Percentiles rank a stretch among this genome's conserved stretches.
phyloP scores from a whole-genome alignment of 2,113 vertebrate genomes.

The Caranx ignobilis region DNA sequence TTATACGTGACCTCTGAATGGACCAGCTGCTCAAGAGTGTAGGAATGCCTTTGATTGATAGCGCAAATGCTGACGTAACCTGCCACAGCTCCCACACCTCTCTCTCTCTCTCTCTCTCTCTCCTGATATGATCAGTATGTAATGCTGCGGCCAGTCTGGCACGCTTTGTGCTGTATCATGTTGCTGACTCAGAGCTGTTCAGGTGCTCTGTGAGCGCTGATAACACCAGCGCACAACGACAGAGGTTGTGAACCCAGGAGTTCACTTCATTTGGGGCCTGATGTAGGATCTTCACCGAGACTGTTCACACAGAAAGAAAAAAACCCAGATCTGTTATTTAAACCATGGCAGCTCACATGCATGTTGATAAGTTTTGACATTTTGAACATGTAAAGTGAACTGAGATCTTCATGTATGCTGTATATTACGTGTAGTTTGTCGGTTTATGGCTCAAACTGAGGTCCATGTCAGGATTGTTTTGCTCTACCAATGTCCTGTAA shows the following conservation, averaged over 20 bases:
- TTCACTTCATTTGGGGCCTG: conserved; percentile 55
- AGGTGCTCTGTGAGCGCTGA: conserved; percentile 55
- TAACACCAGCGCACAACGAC: conserved; percentile 58
- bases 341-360: conserved; percentile 7
- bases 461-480: conserved; percentile 11
- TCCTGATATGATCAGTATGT: conserved; percentile 74
- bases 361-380: neutral
- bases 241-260: conserved; percentile 43
- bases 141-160: conserved; percentile 59
- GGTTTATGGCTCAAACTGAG: neutral
- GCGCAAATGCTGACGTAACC: conserved; percentile 70
- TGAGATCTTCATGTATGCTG: neutral
- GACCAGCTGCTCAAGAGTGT: conserved; percentile 69
- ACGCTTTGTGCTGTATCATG: conserved; percentile 74
- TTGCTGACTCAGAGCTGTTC: conserved; percentile 66
- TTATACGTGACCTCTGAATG: conserved; percentile 74
- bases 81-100: conserved; percentile 59
- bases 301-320: conserved; percentile 19
- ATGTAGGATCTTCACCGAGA: conserved; percentile 16
- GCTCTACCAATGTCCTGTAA: neutral
- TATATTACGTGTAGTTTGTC: neutral
- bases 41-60: conserved; percentile 80
- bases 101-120: conserved; percentile 34
- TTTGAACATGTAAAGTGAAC: conserved; percentile 13
- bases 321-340: conserved; percentile 10